Evolutionary conservation across 2,113 vertebrate species (phyloP), one percentile per base, ranked within the genome.

Genomic region (Sander vitreus): DNA sequence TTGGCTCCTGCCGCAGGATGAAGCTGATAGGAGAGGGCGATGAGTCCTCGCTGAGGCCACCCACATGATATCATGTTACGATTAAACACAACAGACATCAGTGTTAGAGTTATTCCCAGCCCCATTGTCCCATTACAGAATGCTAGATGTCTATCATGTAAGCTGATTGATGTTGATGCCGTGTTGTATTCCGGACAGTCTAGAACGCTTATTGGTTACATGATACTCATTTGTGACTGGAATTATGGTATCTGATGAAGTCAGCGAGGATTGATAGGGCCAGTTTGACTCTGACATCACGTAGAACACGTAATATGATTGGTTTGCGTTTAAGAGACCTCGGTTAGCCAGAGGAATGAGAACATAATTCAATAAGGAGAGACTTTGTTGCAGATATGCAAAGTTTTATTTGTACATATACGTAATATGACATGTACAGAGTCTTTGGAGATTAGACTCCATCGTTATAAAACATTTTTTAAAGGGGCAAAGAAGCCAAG

Each of bases 201-300:
- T 4, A 4, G 9, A 58, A 74, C 82, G 84, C 69, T 72, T 88
- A 6, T 47, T 64, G 73, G 81, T 51, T 76, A 78, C 82, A 54
- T 58, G 68, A 87, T 64, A 2, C 57, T 75, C 39, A 66, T 78
- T 78, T 88, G 84, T 73, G 64, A 81, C 73, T 64, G 76, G 54
- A 80, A 76, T 92, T 80, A 87, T 81, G 62, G 75, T 73, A 83
- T 88, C 85, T 88, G 89, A 91, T 88, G 85, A 81, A 51, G 76
- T 71, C 75, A 19, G 58, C 67, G 36, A 78, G 50, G 59, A 23
- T 19, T 1, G 53, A 68, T 80, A 57, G 59, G 87, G 58, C 62
- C 68, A 58, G 45, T 25, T 57, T 19, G 55, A 16, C 70, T 85
- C 83, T 23, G 68, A 77, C 45, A 45, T 50, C 80, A 7, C 47